These are phyloP conservation scores for Pangasius djambal DNA, from an alignment of 2,797 vertebrate species.

Conservation along the genomic window DNA sequence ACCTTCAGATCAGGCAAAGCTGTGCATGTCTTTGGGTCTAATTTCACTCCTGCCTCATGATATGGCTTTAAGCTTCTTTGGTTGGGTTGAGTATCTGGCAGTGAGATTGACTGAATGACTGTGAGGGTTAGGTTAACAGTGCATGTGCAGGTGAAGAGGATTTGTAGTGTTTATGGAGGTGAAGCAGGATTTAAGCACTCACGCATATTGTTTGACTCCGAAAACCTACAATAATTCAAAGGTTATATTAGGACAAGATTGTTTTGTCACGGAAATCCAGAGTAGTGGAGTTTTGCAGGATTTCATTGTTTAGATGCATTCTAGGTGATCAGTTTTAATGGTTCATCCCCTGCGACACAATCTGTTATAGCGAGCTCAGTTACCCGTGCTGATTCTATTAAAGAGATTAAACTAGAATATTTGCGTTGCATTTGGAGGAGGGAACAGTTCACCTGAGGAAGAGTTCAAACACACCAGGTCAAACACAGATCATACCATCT, in stretches of 20 bases:
- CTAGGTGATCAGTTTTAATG: constrained; percentile 73
- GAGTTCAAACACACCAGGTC: constrained; percentile 25
- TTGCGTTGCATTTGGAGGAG: constrained; percentile 11
- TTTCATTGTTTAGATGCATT: constrained; percentile 7
- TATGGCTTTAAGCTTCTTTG: neutral
- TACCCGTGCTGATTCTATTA: neutral
- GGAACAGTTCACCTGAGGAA: neutral
- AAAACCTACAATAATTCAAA: constrained; percentile 7
- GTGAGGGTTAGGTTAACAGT: neutral
- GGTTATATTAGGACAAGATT: neutral
- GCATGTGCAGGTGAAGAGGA: constrained; percentile 33
- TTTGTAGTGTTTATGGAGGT: constrained; percentile 19
- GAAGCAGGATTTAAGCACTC: constrained; percentile 13
- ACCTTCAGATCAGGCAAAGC: constrained; percentile 41
- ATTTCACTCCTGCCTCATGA: neutral
- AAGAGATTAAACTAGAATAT: constrained; percentile 34
- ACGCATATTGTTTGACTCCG: neutral
- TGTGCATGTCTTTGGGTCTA: constrained; percentile 56
- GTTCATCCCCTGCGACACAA: constrained; percentile 51
- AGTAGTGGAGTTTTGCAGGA: neutral
- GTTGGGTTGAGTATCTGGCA: constrained; percentile 11
- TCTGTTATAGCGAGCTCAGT: constrained; percentile 32
- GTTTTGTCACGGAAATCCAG: neutral
- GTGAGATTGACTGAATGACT: constrained; percentile 2
- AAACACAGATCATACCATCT: constrained; percentile 22